Base-by-base conservation (phyloP, 2,888 invertebrate genomes). In the Epinotia ramella region DNA sequence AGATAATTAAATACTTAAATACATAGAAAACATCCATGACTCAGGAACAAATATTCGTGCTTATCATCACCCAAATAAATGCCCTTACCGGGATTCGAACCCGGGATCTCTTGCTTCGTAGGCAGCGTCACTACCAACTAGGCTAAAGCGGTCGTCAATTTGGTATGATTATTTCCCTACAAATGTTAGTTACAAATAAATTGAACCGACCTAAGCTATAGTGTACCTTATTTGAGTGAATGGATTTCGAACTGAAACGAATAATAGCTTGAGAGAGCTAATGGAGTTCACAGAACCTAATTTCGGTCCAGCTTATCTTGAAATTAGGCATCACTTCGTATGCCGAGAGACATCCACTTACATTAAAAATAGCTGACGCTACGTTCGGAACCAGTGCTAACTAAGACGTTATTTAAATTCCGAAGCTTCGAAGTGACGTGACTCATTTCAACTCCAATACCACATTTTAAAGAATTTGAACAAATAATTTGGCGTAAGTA, bases 381-480 rank as follows among this genome's bases (percentile, higher is more conserved):
- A 40, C 62, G 62, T n/a, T 33, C 28, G 16, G 6, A 11, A 40
- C 16, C 5, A n/a, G n/a, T 12, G 28, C 33, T 28, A 62, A 62
- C 33, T 28, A 40, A 62, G 5, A 65, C 46, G 24, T 12, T 49
- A 18, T 28, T 24, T 28, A 67, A 33, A 67, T 56, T 67, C 13
- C 33, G 16, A 67, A 56, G 67, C 33, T n/a, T 53, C n/a, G 53
- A n/a, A n/a, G 18, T 66, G 33, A 66, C 53, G 53, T 33, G 20
- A 40, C 33, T 56, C 62, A 49, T 40, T n/a, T 28, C 62, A 7
- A 3, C 33, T 62, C n/a, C 16, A n/a, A 33, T 62, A 64, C 67
- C 53, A 73, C 60, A 33, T 40, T 53, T 67, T 53, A 12, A 56
- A 20, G 18, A 62, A 71, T 56, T 59, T 57, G 20, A 68, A 64